Percentiles rank a stretch among this genome's conserved stretches.
These are phyloP conservation scores for Mythimna albipuncta DNA, from an alignment of 2,888 invertebrate genomes.

Conservation along the genomic window DNA sequence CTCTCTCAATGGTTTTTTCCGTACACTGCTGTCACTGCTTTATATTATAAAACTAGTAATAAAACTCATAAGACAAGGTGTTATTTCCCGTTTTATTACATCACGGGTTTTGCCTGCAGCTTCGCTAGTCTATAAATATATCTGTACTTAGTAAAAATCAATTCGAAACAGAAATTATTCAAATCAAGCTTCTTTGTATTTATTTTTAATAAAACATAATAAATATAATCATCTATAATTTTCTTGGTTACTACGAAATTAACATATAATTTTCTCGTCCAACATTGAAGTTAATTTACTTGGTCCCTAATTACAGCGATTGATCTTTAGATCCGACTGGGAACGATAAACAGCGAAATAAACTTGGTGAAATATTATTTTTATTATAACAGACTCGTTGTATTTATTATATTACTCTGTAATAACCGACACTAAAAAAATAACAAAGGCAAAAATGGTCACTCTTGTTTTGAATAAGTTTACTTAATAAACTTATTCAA, in stretches of 20 bases:
- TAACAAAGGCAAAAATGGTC: neutral
- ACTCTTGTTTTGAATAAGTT: no score
- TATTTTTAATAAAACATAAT: neutral
- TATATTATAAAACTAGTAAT: no score
- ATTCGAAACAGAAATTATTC: no score
- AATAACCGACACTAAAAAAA: neutral
- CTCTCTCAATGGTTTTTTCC: no score
- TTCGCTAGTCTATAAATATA: no score
- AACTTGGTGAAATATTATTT: conserved; percentile 3
- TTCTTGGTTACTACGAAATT: conserved; percentile 5
- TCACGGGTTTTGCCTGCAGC: no score
- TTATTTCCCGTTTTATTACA: no score
- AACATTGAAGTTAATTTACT: conserved; percentile 21
- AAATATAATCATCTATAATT: neutral
- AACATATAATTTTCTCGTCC: conserved; percentile 8
- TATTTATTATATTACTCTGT: neutral
- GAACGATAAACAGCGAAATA: neutral
- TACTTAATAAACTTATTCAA: no score
- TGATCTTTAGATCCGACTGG: conserved; percentile 4
- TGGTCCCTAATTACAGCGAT: conserved; percentile 20
- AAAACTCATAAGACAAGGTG: no score
- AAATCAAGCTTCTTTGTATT: no score
- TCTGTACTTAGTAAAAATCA: no score
- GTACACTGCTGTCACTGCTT: no score
- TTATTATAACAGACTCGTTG: neutral